These are phyloP conservation scores for Microcebus lehilahytsara DNA, from an alignment of 2,113 vertebrate species.

Conservation along the genomic window DNA sequence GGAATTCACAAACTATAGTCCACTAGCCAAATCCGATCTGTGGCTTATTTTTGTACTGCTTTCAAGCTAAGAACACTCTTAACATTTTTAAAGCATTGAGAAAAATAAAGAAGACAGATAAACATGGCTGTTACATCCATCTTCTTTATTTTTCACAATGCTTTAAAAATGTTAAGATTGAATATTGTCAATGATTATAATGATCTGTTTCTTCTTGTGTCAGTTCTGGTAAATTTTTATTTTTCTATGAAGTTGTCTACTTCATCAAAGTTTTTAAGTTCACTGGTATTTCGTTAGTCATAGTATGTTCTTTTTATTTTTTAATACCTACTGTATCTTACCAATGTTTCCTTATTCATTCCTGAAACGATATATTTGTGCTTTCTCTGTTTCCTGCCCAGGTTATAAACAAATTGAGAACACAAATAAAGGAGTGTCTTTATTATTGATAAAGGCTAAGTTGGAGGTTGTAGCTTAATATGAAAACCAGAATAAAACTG, in stretches of 20 bases:
- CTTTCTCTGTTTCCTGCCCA: not conserved
- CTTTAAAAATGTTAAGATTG: not conserved
- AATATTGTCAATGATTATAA: not conserved
- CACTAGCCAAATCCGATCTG: not conserved
- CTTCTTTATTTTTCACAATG: not conserved
- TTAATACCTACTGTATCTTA: not conserved
- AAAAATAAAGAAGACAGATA: constrained; percentile 9
- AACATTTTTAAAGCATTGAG: not conserved
- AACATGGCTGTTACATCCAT: not conserved
- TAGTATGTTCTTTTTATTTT: not conserved
- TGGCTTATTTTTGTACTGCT: constrained; percentile 12
- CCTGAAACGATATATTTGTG: not conserved
- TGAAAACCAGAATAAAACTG: not conserved
- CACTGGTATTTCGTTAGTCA: not conserved
- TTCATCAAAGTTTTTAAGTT: not conserved
- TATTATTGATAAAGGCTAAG: not conserved
- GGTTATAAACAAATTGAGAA: constrained; percentile 13
- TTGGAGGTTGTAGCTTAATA: not conserved
- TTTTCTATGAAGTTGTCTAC: not conserved
- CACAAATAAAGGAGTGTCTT: not conserved
- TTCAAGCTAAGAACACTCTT: not conserved
- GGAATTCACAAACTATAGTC: not conserved
- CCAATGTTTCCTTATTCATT: not conserved
- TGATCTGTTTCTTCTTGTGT: not conserved
- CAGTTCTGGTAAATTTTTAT: not conserved